phyloP scores from a whole-genome alignment of 1,140 invertebrate genomes.

The Drosophila rhopaloa region DNA sequence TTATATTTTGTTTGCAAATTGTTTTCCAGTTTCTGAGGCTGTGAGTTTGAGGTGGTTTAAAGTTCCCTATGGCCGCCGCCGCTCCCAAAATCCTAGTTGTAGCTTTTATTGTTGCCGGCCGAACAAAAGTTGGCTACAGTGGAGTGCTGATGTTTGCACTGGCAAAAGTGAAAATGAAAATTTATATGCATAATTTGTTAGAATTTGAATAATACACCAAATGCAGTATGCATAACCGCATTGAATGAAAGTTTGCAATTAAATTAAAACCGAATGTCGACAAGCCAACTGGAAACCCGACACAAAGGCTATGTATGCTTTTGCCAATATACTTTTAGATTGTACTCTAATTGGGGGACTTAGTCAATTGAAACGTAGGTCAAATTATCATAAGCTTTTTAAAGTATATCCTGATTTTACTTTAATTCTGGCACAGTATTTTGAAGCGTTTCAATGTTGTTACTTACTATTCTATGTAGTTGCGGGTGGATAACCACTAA shows the following conservation, averaged over 20 bases:
- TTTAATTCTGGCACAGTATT: too few relatives aligned
- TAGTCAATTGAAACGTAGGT: not conserved
- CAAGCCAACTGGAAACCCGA: not conserved
- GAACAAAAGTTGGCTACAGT: slow-evolving; percentile 34
- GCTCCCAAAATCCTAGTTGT: not conserved
- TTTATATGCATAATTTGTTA: slow-evolving; percentile 52
- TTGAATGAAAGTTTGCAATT: slow-evolving; percentile 43
- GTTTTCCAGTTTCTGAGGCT: slow-evolving; percentile 35
- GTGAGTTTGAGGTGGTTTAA: slow-evolving; percentile 28
- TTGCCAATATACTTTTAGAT: not conserved
- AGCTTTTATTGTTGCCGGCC: slow-evolving; percentile 20
- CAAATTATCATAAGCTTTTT: too few relatives aligned
- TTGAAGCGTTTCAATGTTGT: too few relatives aligned
- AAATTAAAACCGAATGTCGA: slow-evolving; percentile 17
- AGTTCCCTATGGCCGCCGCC: slow-evolving; percentile 17
- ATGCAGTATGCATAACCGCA: slow-evolving; percentile 28
- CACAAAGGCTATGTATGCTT: not conserved
- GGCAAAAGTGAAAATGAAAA: slow-evolving; percentile 48
- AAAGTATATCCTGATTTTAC: too few relatives aligned
- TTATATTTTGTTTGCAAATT: slow-evolving; percentile 63
- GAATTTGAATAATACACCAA: slow-evolving; percentile 39
- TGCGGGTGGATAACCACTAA: too few relatives aligned
- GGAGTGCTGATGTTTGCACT: slow-evolving; percentile 29
- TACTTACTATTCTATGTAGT: too few relatives aligned
- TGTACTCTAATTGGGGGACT: not conserved